phyloP scores from a whole-genome alignment of 1,140 invertebrate genomes.

The Macrocentrus cingulum region DNA sequence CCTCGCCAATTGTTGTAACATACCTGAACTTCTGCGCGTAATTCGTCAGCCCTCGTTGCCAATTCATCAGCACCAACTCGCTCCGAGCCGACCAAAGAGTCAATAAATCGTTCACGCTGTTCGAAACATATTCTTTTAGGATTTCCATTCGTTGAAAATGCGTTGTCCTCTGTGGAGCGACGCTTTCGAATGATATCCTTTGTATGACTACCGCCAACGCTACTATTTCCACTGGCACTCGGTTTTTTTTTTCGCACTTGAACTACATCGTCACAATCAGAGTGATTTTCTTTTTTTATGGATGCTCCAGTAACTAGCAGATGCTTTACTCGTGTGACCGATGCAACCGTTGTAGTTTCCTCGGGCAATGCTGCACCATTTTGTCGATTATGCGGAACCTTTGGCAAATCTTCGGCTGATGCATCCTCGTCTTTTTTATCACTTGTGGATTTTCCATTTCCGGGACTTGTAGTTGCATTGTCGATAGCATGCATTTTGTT shows the following conservation, averaged over 20 bases:
- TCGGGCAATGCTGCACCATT: conserved; percentile 53
- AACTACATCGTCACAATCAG: conserved; percentile 26
- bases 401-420: conserved; percentile 42
- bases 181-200: conserved; percentile 39
- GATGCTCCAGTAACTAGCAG: conserved; percentile 9
- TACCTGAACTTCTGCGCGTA: conserved; percentile 50
- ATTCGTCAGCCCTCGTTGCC: conserved; percentile 44
- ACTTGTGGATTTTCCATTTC: conserved; percentile 38
- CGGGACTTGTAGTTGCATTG: conserved; percentile 29
- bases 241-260: conserved; percentile 26
- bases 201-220: too few species aligned
- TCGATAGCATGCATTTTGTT: conserved; percentile 58
- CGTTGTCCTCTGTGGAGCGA: conserved; percentile 39
- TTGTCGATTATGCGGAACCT: conserved; percentile 52
- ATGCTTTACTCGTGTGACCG: conserved; percentile 20
- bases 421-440: conserved; percentile 38
- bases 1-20: too few species aligned
- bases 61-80: conserved; percentile 47
- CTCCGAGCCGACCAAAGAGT: conserved; percentile 45
- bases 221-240: conserved; percentile 9
- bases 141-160: conserved; percentile 36
- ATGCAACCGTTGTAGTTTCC: conserved; percentile 42
- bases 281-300: conserved; percentile 42
- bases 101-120: conserved; percentile 49
- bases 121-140: conserved; percentile 47